Base-by-base conservation (phyloP, 2,113 vertebrate genomes). In the Hyaena hyaena region DNA sequence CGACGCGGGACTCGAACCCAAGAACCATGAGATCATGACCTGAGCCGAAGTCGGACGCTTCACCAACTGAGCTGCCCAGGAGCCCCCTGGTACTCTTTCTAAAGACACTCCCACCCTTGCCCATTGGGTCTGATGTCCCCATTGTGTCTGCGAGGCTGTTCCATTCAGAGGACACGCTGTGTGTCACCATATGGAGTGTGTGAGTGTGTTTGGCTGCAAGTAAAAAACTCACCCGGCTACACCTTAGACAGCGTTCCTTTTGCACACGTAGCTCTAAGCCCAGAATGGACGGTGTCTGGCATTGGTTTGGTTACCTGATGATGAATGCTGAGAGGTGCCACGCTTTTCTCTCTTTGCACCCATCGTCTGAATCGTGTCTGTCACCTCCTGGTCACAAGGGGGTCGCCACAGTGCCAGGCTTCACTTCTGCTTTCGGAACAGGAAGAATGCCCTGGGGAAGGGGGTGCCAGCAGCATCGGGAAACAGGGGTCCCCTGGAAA, bases 251-350 rank as follows among this genome's bases (percentile, higher is more conserved):
- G 61, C 9, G 5, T 23, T 26, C 12, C 39, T 61, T 69, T 80
- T 65, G 50, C 43, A 0, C 0, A 0, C 24, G 31, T 24, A 45
- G 23, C 28, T 2, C 0, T 31, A 35, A 33, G 19, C 26, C 43
- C 45, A 63, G 50, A 39, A 26, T 3, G 23, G 68, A 85, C 7
- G 4, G n/a, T 71, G 79, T 61, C 50, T 69, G 50, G 50, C 33
- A 11, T 23, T 43, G 63, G 43, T 35, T 61, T 48, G 50, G 35
- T 73, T 3, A 19, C 23, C 50, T 35, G 15, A 33, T 3, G 9
- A 0, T 19, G 73, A 12, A 50, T 1, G 50, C 28, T 5, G 10
- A 35, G 43, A 17, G 45, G 80, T 33, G 1, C 53, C 26, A 11
- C 9, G 43, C 1, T 76, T 43, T 71, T 88, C 45, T 68, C 15